Conservation (phyloP, 2,113 vertebrate species). For the Rhodinocichla rosea region DNA sequence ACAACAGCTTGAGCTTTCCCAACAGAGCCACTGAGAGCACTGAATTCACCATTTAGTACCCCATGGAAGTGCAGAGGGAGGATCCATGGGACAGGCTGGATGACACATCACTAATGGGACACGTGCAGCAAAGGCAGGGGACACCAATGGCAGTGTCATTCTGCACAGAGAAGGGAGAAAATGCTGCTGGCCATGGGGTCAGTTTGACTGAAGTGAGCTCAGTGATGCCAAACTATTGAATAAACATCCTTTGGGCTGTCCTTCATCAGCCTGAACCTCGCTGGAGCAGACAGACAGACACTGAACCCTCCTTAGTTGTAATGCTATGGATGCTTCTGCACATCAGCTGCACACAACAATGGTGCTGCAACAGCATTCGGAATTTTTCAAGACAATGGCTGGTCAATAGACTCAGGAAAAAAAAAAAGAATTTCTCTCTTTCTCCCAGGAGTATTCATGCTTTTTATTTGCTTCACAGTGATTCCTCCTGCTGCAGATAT, state of each 20-base stretch:
- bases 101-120: accelerated
- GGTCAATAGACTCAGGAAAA: not conserved
- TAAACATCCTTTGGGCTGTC: not conserved
- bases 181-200: not conserved
- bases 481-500: not conserved
- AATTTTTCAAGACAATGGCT: not conserved
- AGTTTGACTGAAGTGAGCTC: not conserved
- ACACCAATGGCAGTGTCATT: accelerated
- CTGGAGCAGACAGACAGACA: not conserved
- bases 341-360: accelerated
- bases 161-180: not conserved
- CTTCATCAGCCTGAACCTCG: not conserved
- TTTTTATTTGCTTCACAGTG: not conserved
- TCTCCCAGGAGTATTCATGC: not conserved
- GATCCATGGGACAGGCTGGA: accelerated
- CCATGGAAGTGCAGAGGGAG: not conserved
- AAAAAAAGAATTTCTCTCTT: not conserved
- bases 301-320: not conserved
- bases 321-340: not conserved
- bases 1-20: not conserved
- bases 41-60: accelerated
- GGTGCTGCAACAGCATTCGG: not conserved
- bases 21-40: not conserved
- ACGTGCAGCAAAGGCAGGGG: not conserved
- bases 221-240: not conserved